Evolutionary conservation across 2,113 vertebrate species (phyloP), one percentile per base, ranked within the genome.

Genomic region (Canis aureus): DNA sequence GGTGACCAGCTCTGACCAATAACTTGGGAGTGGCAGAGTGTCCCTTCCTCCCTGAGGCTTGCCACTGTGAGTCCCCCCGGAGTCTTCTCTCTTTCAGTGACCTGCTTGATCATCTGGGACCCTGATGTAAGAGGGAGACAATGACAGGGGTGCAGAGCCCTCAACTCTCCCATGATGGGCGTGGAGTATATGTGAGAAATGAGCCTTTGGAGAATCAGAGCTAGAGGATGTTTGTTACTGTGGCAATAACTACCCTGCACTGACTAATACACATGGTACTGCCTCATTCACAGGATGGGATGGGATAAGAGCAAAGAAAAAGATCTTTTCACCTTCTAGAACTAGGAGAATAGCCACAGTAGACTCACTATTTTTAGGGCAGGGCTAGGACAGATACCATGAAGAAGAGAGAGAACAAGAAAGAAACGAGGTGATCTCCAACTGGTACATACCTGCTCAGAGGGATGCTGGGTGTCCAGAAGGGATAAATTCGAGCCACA

Each of bases 401-500:
- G 4, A n/a, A 12, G 6, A 22, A 32, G 78, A 60, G 32, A 38
- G 2, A 5, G 13, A 73, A 43, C 7, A 51, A 53, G 49, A 69
- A 16, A 66, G 29, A 16, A 64, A 32, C 0, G 29, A 43, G 1
- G 11, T 23, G n/a, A 9, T 57, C 74, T 73, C 79, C 59, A 12
- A 5, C 1, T 0, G 2, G 32, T 53, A 27, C 96, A 1, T 96
- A 99, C 99, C 99, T 99, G 98, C 98, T 99, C 4, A 99, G 98
- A 29, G 99, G 99, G 71, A 98, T 60, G 15, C 99, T 98, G 2
- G 98, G 98, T 9, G 99, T 99, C 99, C 99, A 99, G 96, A 99
- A 97, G 35, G 99, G 99, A 98, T 99, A 99, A 76, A 99, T 98
- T 0, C 99, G 97, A 32, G 99, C 99, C 76, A 99, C 98, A 0